Conservation (phyloP, 2,113 vertebrate species). For the Zingel zingel region DNA sequence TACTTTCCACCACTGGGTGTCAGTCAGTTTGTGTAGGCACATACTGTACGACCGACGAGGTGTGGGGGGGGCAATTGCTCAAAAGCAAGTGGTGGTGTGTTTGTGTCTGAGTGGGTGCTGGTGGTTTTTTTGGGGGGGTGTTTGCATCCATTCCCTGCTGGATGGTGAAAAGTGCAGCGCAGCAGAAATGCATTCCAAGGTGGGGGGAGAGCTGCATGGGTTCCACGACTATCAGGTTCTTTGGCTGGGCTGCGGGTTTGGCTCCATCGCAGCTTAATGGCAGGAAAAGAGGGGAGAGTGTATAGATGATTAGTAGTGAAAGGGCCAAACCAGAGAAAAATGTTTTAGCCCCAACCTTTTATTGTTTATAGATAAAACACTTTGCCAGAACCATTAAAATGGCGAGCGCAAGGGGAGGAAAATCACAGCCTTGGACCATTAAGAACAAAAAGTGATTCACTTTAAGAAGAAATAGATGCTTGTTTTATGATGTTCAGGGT, state of each 20-base stretch:
- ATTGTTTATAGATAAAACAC: constrained; percentile 81
- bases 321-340: constrained; percentile 80
- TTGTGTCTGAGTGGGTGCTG: constrained; percentile 65
- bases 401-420: constrained; percentile 60
- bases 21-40: constrained; percentile 16
- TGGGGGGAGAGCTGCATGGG: constrained; percentile 68
- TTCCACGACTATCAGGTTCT: constrained; percentile 88
- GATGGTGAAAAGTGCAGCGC: constrained; percentile 83
- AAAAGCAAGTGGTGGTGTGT: constrained; percentile 56
- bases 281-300: constrained; percentile 76
- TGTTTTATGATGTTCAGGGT: constrained; percentile 67
- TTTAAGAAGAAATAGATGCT: constrained; percentile 68
- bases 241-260: constrained; percentile 80
- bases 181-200: constrained; percentile 84
- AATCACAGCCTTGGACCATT: constrained; percentile 67
- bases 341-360: constrained; percentile 71
- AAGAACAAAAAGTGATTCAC: constrained; percentile 69
- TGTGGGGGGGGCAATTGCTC: constrained; percentile 44
- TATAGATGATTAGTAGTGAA: constrained; percentile 80
- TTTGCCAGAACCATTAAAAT: constrained; percentile 68
- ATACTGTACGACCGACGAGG: constrained; percentile 22
- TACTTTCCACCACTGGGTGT: constrained; percentile 36
- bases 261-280: constrained; percentile 73
- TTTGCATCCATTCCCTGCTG: constrained; percentile 77
- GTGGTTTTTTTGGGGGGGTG: constrained; percentile 37